These are phyloP conservation scores for Rallus crepitans DNA, from an alignment of 2,797 vertebrate species.

Conservation along the genomic window DNA sequence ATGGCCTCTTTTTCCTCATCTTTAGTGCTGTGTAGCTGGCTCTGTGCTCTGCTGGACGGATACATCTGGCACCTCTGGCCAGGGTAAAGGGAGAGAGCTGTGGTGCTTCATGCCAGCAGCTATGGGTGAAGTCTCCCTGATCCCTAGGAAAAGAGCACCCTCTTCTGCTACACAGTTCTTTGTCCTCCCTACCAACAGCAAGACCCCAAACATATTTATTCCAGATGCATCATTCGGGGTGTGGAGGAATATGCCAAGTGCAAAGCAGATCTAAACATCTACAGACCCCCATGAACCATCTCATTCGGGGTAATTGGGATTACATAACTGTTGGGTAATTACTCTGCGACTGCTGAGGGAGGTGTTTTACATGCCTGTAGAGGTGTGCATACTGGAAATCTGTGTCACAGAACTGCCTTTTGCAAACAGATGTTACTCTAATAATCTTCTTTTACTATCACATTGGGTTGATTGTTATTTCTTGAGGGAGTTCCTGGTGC, in stretches of 20 bases:
- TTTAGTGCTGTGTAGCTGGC: background rate
- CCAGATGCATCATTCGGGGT: background rate
- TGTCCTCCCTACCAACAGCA: background rate
- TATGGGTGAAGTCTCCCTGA: background rate
- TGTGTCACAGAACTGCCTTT: background rate
- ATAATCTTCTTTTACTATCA: background rate
- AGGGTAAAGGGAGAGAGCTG: background rate
- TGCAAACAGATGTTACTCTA: background rate
- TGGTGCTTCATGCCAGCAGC: background rate
- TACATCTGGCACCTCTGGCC: background rate
- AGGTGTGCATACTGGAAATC: background rate
- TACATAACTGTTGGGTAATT: too few species aligned
- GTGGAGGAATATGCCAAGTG: background rate
- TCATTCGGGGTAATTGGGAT: background rate
- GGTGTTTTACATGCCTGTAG: background rate
- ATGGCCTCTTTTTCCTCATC: background rate
- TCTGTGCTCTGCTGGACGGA: background rate
- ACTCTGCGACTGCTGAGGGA: background rate
- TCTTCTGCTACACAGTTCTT: background rate
- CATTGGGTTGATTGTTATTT: background rate
- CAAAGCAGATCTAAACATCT: background rate
- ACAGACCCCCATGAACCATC: background rate
- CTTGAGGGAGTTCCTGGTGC: background rate
- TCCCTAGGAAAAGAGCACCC: background rate
- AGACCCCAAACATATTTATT: background rate